Evolutionary conservation across 2,888 invertebrate genomes (phyloP), one percentile per base, ranked within the genome.

Genomic region (Deilephila porcellus): DNA sequence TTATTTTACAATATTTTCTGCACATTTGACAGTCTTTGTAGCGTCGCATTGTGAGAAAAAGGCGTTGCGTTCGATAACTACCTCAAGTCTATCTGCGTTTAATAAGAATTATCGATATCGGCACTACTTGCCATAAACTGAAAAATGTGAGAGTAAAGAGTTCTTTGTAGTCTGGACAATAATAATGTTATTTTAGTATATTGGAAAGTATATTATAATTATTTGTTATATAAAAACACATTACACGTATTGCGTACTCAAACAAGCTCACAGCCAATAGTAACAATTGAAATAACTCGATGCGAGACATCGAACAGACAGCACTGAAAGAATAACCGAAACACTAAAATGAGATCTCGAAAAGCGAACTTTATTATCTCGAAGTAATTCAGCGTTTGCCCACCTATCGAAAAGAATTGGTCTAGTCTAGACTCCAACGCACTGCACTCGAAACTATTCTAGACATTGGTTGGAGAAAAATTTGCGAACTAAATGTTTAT

Each of bases 401-500:
- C 81, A 81, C 80, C 78, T 81, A 81, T 80, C 75, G 72, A 77
- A 80, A 45, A 77, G 76, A 79, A 83, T 81, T 75, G 80, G 81
- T 82, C 78, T 76, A 81, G 85, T 79, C 77, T 79, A 76, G 79
- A 77, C 81, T 77, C 83, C 83, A 87, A 86, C 80, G 86, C 74
- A 84, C 84, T 60, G 76, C 74, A 78, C 52, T 67, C 6, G 25
- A 52, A 67, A 67, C 67, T 67, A 25, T 67, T 67, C 25, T 5
- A 67, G 67, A 45, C 45, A 45, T 52, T 52, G 52, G 67, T 25
- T 52, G 67, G 52, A 17, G 45, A 45, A 20, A 64, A 63, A 67
- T 67, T 67, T 25, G 52, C 67, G 14, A 67, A 67, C 25, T 67
- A 25, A 67, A 67, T 67, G 67, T 67, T 67, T 67, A 67, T 67